Percentiles rank a stretch among this genome's conserved stretches.
phyloP scores from a whole-genome alignment of 2,888 invertebrate genomes.

The Syrista parreyssii region DNA sequence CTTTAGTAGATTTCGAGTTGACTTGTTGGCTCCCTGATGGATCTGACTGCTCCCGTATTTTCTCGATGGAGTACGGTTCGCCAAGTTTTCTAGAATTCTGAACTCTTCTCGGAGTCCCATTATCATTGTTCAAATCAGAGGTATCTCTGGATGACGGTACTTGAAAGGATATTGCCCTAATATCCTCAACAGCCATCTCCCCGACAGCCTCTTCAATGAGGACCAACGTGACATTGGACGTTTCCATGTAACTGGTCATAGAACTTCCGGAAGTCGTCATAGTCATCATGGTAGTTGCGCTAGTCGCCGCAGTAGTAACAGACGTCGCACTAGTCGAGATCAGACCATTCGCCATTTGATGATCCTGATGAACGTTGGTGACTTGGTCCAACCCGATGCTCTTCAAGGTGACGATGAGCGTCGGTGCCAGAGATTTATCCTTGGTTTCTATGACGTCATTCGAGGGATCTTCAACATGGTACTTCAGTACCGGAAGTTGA shows the following conservation, averaged over 20 bases:
- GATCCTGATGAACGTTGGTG: neutral
- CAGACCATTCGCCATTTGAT: neutral
- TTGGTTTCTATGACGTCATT: neutral
- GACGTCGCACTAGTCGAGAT: neutral
- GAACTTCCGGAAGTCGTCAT: neutral
- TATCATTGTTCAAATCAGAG: neutral
- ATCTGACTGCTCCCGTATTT: slow-evolving; percentile 32
- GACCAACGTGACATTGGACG: neutral
- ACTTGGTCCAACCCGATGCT: neutral
- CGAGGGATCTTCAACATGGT: neutral
- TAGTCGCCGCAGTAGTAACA: neutral
- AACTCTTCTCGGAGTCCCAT: neutral
- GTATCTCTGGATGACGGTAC: slow-evolving; percentile 25
- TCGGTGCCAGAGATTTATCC: neutral
- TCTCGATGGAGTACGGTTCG: neutral
- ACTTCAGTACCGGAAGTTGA: neutral
- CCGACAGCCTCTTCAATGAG: neutral
- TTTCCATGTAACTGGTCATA: neutral
- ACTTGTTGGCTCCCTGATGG: slow-evolving; percentile 40
- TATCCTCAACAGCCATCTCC: slow-evolving; percentile 21
- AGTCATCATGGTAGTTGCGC: neutral
- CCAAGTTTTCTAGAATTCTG: neutral
- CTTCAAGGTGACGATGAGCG: neutral
- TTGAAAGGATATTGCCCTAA: slow-evolving; percentile 43
- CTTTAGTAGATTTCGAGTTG: slow-evolving; percentile 46